Base-by-base conservation (phyloP, 2,888 invertebrate genomes). In the Tiliacea citrago region DNA sequence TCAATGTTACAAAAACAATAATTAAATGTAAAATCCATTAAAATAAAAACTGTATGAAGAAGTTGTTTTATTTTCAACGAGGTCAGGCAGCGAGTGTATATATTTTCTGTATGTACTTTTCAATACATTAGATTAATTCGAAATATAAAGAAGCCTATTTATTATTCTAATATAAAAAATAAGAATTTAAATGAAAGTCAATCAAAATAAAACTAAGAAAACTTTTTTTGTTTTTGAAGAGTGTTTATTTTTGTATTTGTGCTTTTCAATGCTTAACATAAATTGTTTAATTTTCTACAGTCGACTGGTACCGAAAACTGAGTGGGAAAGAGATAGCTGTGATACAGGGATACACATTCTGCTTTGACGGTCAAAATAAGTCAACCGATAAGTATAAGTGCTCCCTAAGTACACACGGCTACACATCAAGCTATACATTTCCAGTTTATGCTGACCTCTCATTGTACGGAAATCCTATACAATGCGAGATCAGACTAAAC, bases 341-440 rank as follows among this genome's bases (percentile, higher is more conserved):
- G 1, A 68, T 91, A 0, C 70, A 90, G 4, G 89, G 91, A 0
- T 92, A 81, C 75, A 88, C 91, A 0, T 93, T 89, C 81, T 92
- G 90, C 77, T 78, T 73, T 9, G 61, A 75, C 35, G 47, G 55
- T 0, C 63, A 61, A 13, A 57, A 6, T 39, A 76, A 51, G 16
- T n/a, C 24, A 13, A 73, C 83, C 0, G 68, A 69, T 16, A 75
- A 39, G 16, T 74, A 75, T 53, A 35, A 24, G 16, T 74, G 63
- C 12, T 47, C 75, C 16, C 1, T 73, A n/a, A 62, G 24, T 29
- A n/a, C n/a, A n/a, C n/a, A n/a, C n/a, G n/a, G n/a, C n/a, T n/a
- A n/a, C n/a, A n/a, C n/a, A n/a, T n/a, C n/a, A n/a, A n/a, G n/a
- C n/a, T n/a, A n/a, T n/a, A n/a, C n/a, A n/a, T n/a, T n/a, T n/a